phyloP scores from a whole-genome alignment of 1,140 invertebrate species.

The Drosophila sp. region DNA sequence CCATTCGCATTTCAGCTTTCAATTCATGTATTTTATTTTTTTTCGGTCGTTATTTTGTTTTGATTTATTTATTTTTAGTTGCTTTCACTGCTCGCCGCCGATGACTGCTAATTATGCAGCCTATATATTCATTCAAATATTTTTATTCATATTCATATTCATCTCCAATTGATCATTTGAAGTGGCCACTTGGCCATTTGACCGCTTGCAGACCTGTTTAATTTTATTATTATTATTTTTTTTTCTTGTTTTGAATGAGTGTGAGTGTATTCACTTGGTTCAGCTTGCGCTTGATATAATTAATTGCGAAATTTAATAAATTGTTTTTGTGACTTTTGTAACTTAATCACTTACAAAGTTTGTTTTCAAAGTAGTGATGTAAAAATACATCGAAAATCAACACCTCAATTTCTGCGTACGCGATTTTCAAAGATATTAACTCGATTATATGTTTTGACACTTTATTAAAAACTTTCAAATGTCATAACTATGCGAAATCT shows the following conservation, averaged over 20 bases:
- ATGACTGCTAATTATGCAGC: constrained; percentile 72
- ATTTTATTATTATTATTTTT: not conserved
- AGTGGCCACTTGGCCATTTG: constrained; percentile 61
- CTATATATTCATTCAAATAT: constrained; percentile 28
- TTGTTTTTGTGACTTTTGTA: not conserved
- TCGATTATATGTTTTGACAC: too few relatives aligned
- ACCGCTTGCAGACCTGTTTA: constrained; percentile 30
- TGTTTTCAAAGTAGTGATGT: not conserved
- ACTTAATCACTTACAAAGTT: not conserved
- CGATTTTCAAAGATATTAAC: too few relatives aligned
- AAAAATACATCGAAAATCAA: too few relatives aligned
- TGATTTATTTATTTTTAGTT: constrained; percentile 46
- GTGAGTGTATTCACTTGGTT: constrained; percentile 32
- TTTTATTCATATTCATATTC: constrained; percentile 16
- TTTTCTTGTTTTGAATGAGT: not conserved
- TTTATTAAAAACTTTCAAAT: too few relatives aligned
- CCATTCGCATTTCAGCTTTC: constrained; percentile 19
- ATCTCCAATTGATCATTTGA: constrained; percentile 46
- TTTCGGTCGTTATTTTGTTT: constrained; percentile 9
- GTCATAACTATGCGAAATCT: too few relatives aligned
- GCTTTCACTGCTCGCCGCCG: constrained; percentile 54
- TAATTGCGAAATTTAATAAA: constrained; percentile 7
- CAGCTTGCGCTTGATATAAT: constrained; percentile 1
- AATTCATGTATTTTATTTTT: not conserved
- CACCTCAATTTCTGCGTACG: too few relatives aligned